phyloP scores from a whole-genome alignment of 2,113 vertebrate genomes.

The Xiphophorus hellerii region DNA sequence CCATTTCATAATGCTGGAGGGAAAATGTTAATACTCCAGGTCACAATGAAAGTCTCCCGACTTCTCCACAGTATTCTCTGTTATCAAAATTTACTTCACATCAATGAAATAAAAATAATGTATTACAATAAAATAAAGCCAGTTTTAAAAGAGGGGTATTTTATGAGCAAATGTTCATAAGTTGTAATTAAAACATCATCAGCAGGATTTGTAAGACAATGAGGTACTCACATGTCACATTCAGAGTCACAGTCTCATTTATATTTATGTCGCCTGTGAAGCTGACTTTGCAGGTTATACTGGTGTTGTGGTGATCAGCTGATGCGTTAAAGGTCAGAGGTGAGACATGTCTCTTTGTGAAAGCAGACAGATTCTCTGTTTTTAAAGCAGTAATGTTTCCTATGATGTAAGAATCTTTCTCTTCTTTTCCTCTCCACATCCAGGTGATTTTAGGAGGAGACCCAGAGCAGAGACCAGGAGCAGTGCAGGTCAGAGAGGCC shows the following conservation, averaged over 20 bases:
- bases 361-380: neutral
- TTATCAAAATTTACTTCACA: neutral
- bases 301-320: conserved; percentile 31
- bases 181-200: neutral
- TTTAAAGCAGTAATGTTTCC: neutral
- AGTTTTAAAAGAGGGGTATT: neutral
- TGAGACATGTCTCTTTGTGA: conserved; percentile 19
- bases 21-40: too few relatives aligned
- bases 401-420: neutral
- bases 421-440: conserved; percentile 36
- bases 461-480: conserved; percentile 62
- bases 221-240: conserved; percentile 48
- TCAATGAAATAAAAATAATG: neutral
- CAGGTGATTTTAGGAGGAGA: conserved; percentile 46
- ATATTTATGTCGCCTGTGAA: conserved; percentile 5
- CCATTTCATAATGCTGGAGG: too few relatives aligned
- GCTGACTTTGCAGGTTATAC: conserved; percentile 44
- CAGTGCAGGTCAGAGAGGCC: conserved; percentile 55
- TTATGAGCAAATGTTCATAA: too few relatives aligned
- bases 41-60: too few relatives aligned
- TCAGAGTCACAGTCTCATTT: conserved; percentile 20
- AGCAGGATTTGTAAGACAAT: neutral
- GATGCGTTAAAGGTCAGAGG: conserved; percentile 43
- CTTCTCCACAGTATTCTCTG: neutral
- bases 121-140: neutral